Base-by-base conservation (phyloP, 2,113 vertebrate species). In the Psilopsiagon aurifrons region DNA sequence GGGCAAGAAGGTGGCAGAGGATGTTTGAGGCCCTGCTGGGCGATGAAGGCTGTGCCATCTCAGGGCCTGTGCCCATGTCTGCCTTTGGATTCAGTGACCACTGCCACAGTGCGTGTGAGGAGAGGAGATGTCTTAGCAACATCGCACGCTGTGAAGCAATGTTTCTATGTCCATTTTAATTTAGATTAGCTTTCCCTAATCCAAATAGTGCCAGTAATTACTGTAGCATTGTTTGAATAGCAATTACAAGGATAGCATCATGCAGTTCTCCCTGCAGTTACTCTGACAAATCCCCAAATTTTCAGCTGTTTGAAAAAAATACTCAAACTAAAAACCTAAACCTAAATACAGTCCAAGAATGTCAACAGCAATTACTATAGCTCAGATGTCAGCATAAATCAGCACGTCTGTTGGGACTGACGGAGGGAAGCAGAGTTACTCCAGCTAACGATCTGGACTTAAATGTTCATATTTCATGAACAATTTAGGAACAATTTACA, bases 41-140 rank as follows among this genome's bases (percentile, higher is more conserved):
- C 14, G 4, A 17, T 3, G 2, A 18, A 16, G 13, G 41, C 64
- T 7, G 16, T 13, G 15, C 23, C 1, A 1, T 60, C n/a, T 28
- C 17, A 2, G 14, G 25, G 54, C 11, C 27, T 0, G 4, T 49
- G 69, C 27, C 49, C 11, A 1, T 2, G 2, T 10, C 51, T 22
- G 67, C 35, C 67, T 33, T 35, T 18, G 1, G 0, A 11, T 7
- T 24, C 54, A 12, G 23, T 1, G 19, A 16, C 31, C 0, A 0
- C 41, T 0, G 4, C 46, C 11, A 49, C 43, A 6, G 9, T 14
- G 67, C 35, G 46, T 19, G 5, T 6, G 7, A 13, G 31, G 33
- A 51, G 43, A 73, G 41, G 52, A 27, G 31, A 5, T 9, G 24
- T 35, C 37, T 17, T 8, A 17, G 37, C 17, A 64, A 13, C n/a